Conservation (phyloP, 1,140 invertebrate genomes). For the Asobara japonica region DNA sequence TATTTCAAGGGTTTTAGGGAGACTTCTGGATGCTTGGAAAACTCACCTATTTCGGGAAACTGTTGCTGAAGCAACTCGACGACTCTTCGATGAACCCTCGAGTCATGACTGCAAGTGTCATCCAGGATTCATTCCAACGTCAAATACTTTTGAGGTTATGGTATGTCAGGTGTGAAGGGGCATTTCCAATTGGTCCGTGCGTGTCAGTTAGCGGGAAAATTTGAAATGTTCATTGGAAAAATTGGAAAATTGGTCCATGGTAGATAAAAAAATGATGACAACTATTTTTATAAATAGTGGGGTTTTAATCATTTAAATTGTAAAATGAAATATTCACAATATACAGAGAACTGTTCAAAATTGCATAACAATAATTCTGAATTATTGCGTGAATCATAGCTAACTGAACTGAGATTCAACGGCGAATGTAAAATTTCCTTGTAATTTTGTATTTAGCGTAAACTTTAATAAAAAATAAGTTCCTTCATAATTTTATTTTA, state of each 20-base stretch:
- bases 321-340: neutral
- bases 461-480: neutral
- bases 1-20: neutral
- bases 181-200: neutral
- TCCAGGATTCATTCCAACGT: slow-evolving; percentile 4
- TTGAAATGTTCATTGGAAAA: neutral
- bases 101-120: slow-evolving; percentile 10
- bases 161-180: neutral
- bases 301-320: neutral
- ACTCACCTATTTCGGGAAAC: slow-evolving; percentile 4
- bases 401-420: slow-evolving; percentile 1
- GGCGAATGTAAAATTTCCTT: neutral
- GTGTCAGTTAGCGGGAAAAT: neutral
- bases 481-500: neutral
- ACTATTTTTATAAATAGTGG: neutral
- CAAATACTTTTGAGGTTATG: neutral
- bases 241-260: no score
- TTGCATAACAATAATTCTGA: neutral
- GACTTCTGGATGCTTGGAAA: neutral
- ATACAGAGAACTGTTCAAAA: neutral
- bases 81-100: neutral
- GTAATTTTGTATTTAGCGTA: neutral
- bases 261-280: neutral
- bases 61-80: neutral
- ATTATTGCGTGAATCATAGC: neutral